Evolutionary conservation across 2,888 invertebrate genomes (phyloP).

Genomic region (Bugulina stolonifera): DNA sequence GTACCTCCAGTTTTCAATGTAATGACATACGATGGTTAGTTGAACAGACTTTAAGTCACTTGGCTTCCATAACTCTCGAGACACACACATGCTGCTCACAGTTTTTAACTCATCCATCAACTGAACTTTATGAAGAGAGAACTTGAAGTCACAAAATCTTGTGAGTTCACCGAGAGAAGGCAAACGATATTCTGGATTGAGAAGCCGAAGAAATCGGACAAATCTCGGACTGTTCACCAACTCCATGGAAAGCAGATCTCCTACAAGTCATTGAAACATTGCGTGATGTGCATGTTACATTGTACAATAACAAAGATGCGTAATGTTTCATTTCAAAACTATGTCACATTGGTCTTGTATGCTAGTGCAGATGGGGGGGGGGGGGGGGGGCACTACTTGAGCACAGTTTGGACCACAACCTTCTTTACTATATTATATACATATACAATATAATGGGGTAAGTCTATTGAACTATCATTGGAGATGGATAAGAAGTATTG

Average conservation of each 20-base stretch:
- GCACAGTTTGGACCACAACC: too few relatives aligned
- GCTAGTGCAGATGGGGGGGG: too few relatives aligned
- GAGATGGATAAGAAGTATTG: too few relatives aligned
- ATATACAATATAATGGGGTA: too few relatives aligned
- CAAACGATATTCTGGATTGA: not conserved
- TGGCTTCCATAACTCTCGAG: not conserved
- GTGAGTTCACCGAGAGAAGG: not conserved
- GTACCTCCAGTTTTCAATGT: conserved; percentile 12
- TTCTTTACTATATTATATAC: too few relatives aligned
- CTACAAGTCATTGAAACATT: not conserved
- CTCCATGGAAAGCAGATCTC: not conserved
- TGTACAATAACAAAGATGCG: too few relatives aligned
- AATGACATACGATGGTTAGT: not conserved
- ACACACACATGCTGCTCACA: not conserved
- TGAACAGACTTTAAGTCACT: not conserved
- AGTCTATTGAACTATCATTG: too few relatives aligned
- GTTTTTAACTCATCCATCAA: not conserved
- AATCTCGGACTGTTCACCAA: conserved; percentile 14
- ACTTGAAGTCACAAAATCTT: not conserved
- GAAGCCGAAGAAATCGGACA: not conserved
- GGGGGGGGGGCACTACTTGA: too few relatives aligned
- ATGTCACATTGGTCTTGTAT: too few relatives aligned
- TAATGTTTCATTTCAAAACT: too few relatives aligned
- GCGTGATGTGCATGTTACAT: too few relatives aligned
- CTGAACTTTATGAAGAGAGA: not conserved